A percentile compares a stretch with the other conserved stretches of the same genome.
Evolutionary conservation across 1,140 invertebrate genomes (phyloP).

Genomic region (Bombus soroeensis): DNA sequence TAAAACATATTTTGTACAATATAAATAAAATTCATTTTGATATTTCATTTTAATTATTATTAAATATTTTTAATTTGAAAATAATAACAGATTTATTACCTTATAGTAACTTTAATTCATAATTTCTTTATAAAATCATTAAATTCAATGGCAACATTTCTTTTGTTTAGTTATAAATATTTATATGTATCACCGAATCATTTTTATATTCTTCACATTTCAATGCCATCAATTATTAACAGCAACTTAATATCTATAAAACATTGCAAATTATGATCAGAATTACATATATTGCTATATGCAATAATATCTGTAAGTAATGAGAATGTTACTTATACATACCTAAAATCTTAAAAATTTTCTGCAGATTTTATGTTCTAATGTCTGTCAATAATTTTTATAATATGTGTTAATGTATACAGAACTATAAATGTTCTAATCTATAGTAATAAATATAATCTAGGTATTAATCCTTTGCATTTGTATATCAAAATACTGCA

Average conservation of each 20-base stretch:
- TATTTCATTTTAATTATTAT: not conserved
- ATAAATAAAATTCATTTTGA: slow-evolving; percentile 12
- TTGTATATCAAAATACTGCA: not conserved
- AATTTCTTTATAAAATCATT: slow-evolving; percentile 17
- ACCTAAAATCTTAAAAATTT: slow-evolving; percentile 11
- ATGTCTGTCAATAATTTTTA: not conserved
- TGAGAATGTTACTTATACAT: slow-evolving; percentile 4
- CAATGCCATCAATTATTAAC: slow-evolving; percentile 8
- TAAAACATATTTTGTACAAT: slow-evolving; percentile 5
- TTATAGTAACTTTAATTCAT: not conserved
- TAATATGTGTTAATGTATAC: not conserved
- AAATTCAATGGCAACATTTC: slow-evolving; percentile 18
- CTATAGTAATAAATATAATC: not conserved
- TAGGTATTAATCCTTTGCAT: slow-evolving; percentile 28
- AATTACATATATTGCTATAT: slow-evolving; percentile 10
- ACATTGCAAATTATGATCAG: not conserved
- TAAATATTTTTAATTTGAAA: slow-evolving; percentile 6
- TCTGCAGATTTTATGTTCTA: slow-evolving; percentile 27
- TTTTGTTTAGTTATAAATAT: slow-evolving; percentile 13
- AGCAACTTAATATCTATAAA: slow-evolving; percentile 8
- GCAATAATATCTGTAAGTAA: slow-evolving; percentile 18
- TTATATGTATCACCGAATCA: slow-evolving; percentile 6
- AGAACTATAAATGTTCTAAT: slow-evolving; percentile 4
- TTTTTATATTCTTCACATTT: not conserved
- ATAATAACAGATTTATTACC: slow-evolving; percentile 5